Percentiles rank a stretch among this genome's conserved stretches.
Evolutionary conservation across 2,888 invertebrate genomes (phyloP).

Genomic region (Megaustenia siamemsis): DNA sequence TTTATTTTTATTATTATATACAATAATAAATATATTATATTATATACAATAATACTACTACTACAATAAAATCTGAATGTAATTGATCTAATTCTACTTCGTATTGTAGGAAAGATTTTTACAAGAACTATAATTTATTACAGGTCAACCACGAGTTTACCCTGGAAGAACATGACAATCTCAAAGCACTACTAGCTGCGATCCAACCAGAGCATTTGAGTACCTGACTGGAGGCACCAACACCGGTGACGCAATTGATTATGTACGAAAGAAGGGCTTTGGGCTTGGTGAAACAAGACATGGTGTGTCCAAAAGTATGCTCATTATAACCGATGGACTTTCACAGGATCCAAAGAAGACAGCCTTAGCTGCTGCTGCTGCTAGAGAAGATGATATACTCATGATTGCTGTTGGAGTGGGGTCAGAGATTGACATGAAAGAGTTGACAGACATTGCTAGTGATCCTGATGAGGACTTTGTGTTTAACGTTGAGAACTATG

Average conservation of each 20-base stretch:
- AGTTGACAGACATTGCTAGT: conserved; percentile 73
- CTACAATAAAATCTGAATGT: no score
- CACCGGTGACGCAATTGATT: conserved; percentile 52
- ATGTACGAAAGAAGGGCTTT: conserved; percentile 44
- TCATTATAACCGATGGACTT: conserved; percentile 58
- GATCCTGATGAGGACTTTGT: conserved; percentile 72
- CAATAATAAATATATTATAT: no score
- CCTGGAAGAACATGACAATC: conserved; percentile 2
- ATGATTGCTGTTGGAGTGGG: conserved; percentile 78
- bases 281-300: conserved; percentile 12
- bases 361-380: conserved; percentile 48
- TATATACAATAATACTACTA: no score
- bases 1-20: no score
- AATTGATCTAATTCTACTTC: no score
- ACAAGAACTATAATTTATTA: neutral
- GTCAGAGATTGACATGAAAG: conserved; percentile 66
- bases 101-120: no score
- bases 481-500: conserved; percentile 73
- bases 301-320: conserved; percentile 54
- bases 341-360: conserved; percentile 50
- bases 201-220: conserved; percentile 49
- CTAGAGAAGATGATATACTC: conserved; percentile 67
- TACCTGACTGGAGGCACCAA: conserved; percentile 54
- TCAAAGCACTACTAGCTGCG: conserved; percentile 28
- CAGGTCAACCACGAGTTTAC: conserved; percentile 51